Evolutionary conservation across 2,888 invertebrate species (phyloP).

Genomic region (Rugalucina vietnamica): DNA sequence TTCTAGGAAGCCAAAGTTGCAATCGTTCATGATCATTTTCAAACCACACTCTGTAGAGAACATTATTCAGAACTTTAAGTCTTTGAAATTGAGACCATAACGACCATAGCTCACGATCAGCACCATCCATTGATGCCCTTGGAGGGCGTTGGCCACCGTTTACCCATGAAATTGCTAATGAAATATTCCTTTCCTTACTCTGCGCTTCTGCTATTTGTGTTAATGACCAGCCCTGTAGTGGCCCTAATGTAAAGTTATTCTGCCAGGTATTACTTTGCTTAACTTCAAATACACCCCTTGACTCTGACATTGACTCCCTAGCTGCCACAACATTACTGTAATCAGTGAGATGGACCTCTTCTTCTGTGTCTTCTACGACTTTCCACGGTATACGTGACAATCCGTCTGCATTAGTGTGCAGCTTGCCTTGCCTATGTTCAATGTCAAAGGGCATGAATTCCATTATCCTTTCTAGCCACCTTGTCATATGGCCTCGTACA

Average conservation of each 20-base stretch:
- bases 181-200: background rate
- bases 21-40: background rate
- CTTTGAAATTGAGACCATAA: background rate
- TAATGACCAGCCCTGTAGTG: background rate
- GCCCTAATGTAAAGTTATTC: slow-evolving; percentile 11
- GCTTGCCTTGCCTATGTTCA: background rate
- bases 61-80: background rate
- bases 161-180: background rate
- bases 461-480: background rate
- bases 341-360: background rate
- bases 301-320: background rate
- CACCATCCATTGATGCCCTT: background rate
- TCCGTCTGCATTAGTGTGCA: background rate
- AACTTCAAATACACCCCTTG: background rate
- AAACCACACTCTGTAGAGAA: slow-evolving; percentile 8
- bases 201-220: background rate
- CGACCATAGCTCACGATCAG: slow-evolving; percentile 11
- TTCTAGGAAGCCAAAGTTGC: background rate
- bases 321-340: background rate
- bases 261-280: background rate
- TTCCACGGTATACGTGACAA: background rate
- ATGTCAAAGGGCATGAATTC: background rate
- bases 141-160: background rate
- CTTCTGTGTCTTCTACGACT: background rate
- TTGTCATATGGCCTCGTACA: background rate